Percentiles rank a stretch among this genome's conserved stretches.
Conservation (phyloP, 2,888 invertebrate species). For the Tachina grossa region DNA sequence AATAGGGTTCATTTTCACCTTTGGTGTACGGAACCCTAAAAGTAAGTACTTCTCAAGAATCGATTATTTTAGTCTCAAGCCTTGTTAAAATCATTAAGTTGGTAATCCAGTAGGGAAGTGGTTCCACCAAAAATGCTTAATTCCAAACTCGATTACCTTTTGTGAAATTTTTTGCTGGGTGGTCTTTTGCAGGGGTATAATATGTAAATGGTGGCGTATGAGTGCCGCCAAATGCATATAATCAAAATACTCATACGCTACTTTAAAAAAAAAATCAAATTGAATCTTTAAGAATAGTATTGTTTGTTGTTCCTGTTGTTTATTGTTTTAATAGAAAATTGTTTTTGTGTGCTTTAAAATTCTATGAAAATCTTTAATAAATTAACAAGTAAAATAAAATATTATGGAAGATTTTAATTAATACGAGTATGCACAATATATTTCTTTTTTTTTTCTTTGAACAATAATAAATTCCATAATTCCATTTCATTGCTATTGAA, state of each 20-base stretch:
- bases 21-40: too few relatives aligned
- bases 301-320: neutral
- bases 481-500: neutral
- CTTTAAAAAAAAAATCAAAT: neutral
- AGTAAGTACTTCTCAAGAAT: too few relatives aligned
- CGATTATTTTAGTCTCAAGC: too few relatives aligned
- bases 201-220: constrained; percentile 2
- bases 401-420: neutral
- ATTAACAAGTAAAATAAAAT: neutral
- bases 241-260: constrained; percentile 24
- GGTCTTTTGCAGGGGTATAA: too few relatives aligned
- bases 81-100: too few relatives aligned
- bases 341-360: neutral
- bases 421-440: neutral
- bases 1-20: too few relatives aligned
- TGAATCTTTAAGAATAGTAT: neutral
- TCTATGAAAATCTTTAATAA: neutral
- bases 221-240: neutral
- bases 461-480: neutral
- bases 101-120: too few relatives aligned
- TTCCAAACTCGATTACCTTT: too few relatives aligned
- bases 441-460: too few relatives aligned
- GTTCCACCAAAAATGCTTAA: too few relatives aligned
- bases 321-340: neutral
- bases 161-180: too few relatives aligned